Evolutionary conservation across 64 coral and sea anemone species (phyloP).

Genomic region (Actinia equina): DNA sequence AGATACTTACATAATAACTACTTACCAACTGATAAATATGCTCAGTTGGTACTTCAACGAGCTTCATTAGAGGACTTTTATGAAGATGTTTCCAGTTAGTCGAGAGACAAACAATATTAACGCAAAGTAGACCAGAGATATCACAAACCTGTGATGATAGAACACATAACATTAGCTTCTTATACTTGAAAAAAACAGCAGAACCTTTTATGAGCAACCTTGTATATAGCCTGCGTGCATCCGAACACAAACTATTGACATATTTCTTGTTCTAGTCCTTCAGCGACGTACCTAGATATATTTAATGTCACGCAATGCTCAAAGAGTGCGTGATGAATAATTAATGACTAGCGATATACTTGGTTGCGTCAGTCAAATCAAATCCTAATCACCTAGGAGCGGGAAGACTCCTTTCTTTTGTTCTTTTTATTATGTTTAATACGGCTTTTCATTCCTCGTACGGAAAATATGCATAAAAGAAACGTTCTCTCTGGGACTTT

Average conservation of each 20-base stretch:
- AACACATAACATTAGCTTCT: not conserved
- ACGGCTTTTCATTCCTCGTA: not conserved
- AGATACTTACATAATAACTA: too few species aligned
- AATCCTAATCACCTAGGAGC: conserved; percentile 6
- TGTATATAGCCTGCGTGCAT: too few species aligned
- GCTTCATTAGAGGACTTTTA: not conserved
- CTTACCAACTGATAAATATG: not conserved
- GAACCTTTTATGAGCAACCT: too few species aligned
- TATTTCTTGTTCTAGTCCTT: too few species aligned
- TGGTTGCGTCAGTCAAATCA: conserved; percentile 7
- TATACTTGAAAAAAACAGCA: too few species aligned
- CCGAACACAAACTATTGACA: too few species aligned
- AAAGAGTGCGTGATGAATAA: conserved; percentile 10
- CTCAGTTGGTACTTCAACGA: not conserved
- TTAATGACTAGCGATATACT: not conserved
- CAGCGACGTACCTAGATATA: too few species aligned
- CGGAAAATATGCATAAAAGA: conserved; percentile 40
- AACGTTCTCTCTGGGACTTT: conserved; percentile 26
- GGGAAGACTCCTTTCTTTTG: conserved; percentile 6
- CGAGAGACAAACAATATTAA: not conserved
- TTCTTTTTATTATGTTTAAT: not conserved
- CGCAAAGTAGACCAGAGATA: not conserved
- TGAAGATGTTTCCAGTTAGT: not conserved
- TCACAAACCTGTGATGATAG: not conserved
- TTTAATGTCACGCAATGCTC: not conserved